These are phyloP conservation scores for Cerastis rubricosa DNA, from an alignment of 2,888 invertebrate genomes.

Conservation along the genomic window DNA sequence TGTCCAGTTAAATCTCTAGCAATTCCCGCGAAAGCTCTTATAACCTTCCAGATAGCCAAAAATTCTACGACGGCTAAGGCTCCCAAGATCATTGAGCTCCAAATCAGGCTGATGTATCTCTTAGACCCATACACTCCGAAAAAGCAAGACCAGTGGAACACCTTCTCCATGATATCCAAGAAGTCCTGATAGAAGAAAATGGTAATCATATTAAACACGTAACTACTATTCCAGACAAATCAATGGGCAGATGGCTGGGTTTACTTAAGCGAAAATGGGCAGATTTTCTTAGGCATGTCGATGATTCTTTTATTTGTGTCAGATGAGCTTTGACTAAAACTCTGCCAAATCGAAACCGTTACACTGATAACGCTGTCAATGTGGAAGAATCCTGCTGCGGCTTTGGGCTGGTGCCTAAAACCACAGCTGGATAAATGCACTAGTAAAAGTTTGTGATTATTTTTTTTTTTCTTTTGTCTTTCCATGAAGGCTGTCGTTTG, in stretches of 20 bases:
- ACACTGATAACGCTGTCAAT: too few relatives aligned
- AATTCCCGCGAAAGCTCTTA: constrained; percentile 79
- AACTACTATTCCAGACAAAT: background rate
- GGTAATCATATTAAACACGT: background rate
- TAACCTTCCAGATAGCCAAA: constrained; percentile 78
- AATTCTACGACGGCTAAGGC: constrained; percentile 69
- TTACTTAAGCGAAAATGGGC: background rate
- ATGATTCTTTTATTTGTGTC: background rate
- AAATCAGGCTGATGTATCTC: constrained; percentile 69
- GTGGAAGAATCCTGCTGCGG: too few relatives aligned
- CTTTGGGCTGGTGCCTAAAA: background rate
- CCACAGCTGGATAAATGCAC: too few relatives aligned
- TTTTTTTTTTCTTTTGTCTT: too few relatives aligned
- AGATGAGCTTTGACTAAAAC: background rate
- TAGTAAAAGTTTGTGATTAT: too few relatives aligned
- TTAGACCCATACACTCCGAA: constrained; percentile 76
- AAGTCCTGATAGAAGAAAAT: constrained; percentile 71
- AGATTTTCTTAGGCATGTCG: too few relatives aligned
- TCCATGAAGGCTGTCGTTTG: too few relatives aligned
- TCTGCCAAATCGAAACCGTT: background rate
- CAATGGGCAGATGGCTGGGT: background rate
- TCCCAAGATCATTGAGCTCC: constrained; percentile 71
- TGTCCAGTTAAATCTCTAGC: constrained; percentile 75
- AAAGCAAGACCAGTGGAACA: constrained; percentile 73
- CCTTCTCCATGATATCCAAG: constrained; percentile 71